Evolutionary conservation across 2,888 invertebrate genomes (phyloP), one percentile per base, ranked within the genome.

Genomic region (Podabrus alpinus): DNA sequence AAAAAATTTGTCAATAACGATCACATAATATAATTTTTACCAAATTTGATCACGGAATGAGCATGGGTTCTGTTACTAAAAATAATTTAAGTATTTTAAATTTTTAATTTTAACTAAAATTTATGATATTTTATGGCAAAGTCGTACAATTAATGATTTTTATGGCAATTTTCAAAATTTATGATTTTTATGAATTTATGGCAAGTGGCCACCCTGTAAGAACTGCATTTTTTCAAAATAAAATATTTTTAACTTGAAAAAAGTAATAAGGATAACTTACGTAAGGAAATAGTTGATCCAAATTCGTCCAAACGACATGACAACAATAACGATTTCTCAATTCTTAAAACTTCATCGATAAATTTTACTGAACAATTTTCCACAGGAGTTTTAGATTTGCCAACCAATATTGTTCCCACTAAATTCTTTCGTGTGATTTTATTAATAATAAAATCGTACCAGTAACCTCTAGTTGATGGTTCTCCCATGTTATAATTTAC

Each of bases 401-500:
- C 92, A 16, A 92, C 86, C 77, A 90, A 90, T 10, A 93, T 78
- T 9, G 90, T 91, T n/a, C 92, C 93, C 15, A 86, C 84, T 15
- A 93, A 81, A 68, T 88, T 88, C 77, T 87, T 77, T 87, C 88
- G 89, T 62, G 87, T 88, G 64, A 90, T 86, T 80, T 89, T 86
- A 17, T 84, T 82, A n/a, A 92, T 86, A 81, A 89, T 88, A 73
- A 90, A 90, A 79, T 92, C 92, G 83, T 90, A 91, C 95, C 95
- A 96, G 82, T 91, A 90, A 7, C 95, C 95, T 81, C 90, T 88
- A 79, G 91, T 89, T 17, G 88, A 86, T 0, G 92, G 92, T 11
- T 92, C 88, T 73, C 95, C 94, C 10, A 91, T 88, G 83, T 95
- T 95, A 83, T 94, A 91, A 86, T 95, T 95, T 0, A 92, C 88